Conservation (phyloP, 2,113 vertebrate genomes). For the Picathartes gymnocephalus region DNA sequence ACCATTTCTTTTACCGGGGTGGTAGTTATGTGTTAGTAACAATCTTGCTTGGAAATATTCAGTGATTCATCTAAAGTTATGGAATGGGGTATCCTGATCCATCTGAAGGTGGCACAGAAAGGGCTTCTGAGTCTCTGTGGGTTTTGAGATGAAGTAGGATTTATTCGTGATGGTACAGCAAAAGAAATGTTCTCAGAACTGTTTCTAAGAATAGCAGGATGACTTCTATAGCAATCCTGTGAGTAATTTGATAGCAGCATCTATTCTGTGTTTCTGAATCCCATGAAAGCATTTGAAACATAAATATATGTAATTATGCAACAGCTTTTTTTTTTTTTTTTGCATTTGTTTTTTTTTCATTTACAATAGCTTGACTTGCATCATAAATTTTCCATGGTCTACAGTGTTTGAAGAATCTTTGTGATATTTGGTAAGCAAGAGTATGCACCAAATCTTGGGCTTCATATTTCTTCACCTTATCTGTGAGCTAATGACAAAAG, state of each 20-base stretch:
- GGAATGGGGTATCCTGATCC: conserved; percentile 1
- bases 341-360: neutral
- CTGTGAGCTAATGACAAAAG: neutral
- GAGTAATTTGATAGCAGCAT: conserved; percentile 4
- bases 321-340: neutral
- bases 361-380: neutral
- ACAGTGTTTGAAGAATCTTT: neutral
- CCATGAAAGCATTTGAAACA: neutral
- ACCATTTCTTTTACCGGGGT: neutral
- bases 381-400: neutral
- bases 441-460: neutral
- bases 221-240: conserved; percentile 16
- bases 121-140: neutral
- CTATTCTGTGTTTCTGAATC: neutral
- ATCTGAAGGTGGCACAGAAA: neutral
- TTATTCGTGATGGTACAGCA: neutral
- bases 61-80: neutral
- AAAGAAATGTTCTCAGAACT: conserved; percentile 29
- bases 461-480: neutral
- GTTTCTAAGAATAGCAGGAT: conserved; percentile 36
- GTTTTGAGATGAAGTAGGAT: conserved; percentile 2
- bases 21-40: neutral
- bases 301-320: conserved; percentile 4
- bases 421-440: neutral
- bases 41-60: neutral